phyloP scores from a whole-genome alignment of 2,113 vertebrate species.

The Eidolon helvum region DNA sequence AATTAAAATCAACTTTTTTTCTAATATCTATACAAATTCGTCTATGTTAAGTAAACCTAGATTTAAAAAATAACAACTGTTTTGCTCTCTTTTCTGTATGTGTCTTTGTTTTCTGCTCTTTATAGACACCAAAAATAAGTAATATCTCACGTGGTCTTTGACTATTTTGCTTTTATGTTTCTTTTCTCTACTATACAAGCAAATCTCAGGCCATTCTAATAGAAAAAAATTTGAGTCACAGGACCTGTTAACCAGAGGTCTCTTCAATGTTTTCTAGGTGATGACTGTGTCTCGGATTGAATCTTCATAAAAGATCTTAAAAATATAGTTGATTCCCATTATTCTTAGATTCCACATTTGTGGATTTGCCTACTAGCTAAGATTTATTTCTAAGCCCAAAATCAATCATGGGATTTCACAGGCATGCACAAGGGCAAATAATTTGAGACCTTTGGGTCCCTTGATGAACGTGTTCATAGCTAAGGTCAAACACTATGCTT shows the following conservation, averaged over 20 bases:
- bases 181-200: background rate
- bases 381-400: background rate
- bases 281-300: background rate
- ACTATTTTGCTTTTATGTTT: background rate
- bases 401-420: background rate
- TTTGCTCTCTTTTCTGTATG: background rate
- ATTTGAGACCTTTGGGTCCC: background rate
- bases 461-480: fast-evolving
- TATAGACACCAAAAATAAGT: background rate
- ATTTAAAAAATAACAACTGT: background rate
- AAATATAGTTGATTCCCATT: background rate
- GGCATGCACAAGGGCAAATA: background rate
- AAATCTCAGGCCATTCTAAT: background rate
- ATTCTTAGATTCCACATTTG: background rate
- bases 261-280: background rate
- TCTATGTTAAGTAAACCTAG: background rate
- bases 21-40: background rate
- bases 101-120: background rate
- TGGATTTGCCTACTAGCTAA: background rate
- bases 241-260: background rate
- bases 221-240: background rate
- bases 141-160: background rate
- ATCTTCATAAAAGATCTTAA: background rate
- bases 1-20: background rate
- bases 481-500: background rate